These are phyloP conservation scores for Limonius californicus DNA, from an alignment of 1,140 invertebrate genomes.

Conservation along the genomic window DNA sequence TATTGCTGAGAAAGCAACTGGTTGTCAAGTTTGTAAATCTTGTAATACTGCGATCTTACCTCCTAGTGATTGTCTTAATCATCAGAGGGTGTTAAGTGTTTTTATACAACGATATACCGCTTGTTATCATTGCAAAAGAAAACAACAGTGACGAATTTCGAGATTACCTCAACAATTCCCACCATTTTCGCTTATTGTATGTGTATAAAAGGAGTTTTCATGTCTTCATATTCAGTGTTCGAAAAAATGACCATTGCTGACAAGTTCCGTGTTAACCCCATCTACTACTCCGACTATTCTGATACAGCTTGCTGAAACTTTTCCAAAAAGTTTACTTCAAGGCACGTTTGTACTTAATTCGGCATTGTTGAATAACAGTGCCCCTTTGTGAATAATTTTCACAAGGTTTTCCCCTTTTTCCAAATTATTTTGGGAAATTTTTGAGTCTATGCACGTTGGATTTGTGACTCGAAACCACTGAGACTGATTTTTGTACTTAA, in stretches of 20 bases:
- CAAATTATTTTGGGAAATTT: constrained; percentile 14
- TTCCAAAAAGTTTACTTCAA: not conserved
- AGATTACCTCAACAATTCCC: no score
- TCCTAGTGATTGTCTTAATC: no score
- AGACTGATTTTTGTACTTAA: constrained; percentile 28
- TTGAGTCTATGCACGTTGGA: not conserved
- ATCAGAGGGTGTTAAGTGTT: no score
- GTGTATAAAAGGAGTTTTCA: constrained; percentile 8
- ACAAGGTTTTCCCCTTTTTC: not conserved
- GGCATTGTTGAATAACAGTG: not conserved
- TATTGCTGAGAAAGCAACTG: no score
- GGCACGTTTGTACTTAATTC: constrained; percentile 2
- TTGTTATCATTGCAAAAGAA: no score
- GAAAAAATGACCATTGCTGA: constrained; percentile 55
- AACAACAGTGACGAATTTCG: not conserved
- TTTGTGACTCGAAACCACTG: not conserved
- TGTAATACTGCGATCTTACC: not conserved
- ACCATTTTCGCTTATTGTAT: not conserved
- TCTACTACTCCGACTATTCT: constrained; percentile 61
- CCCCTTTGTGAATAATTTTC: no score
- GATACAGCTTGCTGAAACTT: constrained; percentile 48
- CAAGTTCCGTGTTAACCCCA: constrained; percentile 56
- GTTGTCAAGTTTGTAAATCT: not conserved
- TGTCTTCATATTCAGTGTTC: constrained; percentile 19
- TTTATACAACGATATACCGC: no score